Conservation (phyloP, 2,797 vertebrate species). For the Channa striata region DNA sequence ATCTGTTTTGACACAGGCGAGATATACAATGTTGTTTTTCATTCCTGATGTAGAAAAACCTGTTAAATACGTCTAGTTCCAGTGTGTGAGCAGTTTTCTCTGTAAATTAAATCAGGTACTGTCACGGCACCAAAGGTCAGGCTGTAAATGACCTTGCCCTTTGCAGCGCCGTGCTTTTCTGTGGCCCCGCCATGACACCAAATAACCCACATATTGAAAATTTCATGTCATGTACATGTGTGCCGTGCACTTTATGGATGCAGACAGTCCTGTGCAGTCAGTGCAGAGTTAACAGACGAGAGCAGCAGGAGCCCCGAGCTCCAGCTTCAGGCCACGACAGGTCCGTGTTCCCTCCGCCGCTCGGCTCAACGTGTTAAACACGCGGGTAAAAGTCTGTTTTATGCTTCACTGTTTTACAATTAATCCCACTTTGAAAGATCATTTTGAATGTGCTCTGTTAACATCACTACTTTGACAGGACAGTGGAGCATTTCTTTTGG, state of each 20-base stretch:
- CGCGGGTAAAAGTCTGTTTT: not conserved
- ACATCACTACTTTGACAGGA: not conserved
- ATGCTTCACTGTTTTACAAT: not conserved
- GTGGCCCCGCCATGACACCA: not conserved
- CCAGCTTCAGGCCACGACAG: slow-evolving; percentile 50
- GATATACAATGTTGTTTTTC: not conserved
- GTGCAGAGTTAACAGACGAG: slow-evolving; percentile 62
- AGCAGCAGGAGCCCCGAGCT: slow-evolving; percentile 29
- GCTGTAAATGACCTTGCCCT: slow-evolving; percentile 47
- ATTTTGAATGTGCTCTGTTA: not conserved
- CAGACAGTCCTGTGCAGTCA: slow-evolving; percentile 14
- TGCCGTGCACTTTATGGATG: not conserved
- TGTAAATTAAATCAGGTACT: slow-evolving; percentile 6
- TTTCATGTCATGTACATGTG: not conserved
- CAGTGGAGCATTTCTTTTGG: not conserved
- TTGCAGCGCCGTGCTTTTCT: too few relatives aligned
- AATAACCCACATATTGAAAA: not conserved
- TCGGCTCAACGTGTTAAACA: slow-evolving; percentile 6
- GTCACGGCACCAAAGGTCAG: slow-evolving; percentile 63
- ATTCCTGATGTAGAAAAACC: not conserved
- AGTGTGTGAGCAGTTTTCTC: not conserved
- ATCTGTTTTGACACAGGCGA: not conserved
- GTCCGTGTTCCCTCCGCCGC: slow-evolving; percentile 20
- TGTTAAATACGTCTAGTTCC: not conserved
- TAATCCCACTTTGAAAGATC: not conserved